A percentile compares a stretch with the other conserved stretches of the same genome.
These are phyloP conservation scores for Meiosimyza decipiens DNA, from an alignment of 2,888 invertebrate genomes.

Conservation along the genomic window DNA sequence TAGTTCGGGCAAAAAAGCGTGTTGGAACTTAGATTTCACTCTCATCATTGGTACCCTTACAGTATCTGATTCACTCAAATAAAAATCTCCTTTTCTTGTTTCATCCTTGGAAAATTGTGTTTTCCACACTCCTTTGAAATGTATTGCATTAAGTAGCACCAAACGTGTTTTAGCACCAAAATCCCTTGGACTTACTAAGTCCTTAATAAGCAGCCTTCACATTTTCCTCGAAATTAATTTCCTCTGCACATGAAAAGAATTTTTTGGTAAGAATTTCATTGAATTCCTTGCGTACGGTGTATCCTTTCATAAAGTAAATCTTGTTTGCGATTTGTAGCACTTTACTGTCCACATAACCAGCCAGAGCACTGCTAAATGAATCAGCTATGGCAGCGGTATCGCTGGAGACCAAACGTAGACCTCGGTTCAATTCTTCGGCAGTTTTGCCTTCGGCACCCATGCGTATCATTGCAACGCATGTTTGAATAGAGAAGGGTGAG, in stretches of 20 bases:
- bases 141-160: constrained; percentile 84
- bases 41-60: constrained; percentile 77
- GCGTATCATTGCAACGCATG: constrained; percentile 77
- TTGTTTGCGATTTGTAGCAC: constrained; percentile 77
- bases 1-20: constrained; percentile 50
- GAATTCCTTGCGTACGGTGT: constrained; percentile 70
- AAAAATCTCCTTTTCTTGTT: constrained; percentile 76
- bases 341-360: constrained; percentile 53
- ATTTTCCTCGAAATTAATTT: constrained; percentile 72
- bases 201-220: constrained; percentile 75
- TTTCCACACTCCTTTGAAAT: constrained; percentile 86
- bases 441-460: constrained; percentile 78
- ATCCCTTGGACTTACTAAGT: constrained; percentile 73
- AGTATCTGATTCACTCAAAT: constrained; percentile 69
- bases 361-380: constrained; percentile 55
- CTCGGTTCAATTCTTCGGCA: constrained; percentile 70
- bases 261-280: constrained; percentile 71
- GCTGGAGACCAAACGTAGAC: constrained; percentile 69
- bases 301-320: constrained; percentile 74
- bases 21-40: constrained; percentile 56
- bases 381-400: constrained; percentile 51
- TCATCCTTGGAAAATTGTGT: constrained; percentile 71
- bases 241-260: constrained; percentile 75
- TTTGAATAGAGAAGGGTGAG: constrained; percentile 81
- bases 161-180: constrained; percentile 71